Evolutionary conservation across 2,888 invertebrate species (phyloP).

Genomic region (Zele albiditarsus): DNA sequence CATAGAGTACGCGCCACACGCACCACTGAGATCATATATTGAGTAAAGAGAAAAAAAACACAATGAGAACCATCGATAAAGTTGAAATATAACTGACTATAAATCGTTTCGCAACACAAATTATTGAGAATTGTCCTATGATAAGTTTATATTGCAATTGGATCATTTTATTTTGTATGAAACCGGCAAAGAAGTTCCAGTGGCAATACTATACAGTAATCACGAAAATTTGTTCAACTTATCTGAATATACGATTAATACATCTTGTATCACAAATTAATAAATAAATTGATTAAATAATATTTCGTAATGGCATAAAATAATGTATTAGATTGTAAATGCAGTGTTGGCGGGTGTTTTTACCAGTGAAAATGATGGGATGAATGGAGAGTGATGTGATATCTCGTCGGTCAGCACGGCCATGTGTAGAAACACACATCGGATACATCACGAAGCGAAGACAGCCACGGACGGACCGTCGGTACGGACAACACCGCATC

Average conservation of each 20-base stretch:
- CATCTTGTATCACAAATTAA: neutral
- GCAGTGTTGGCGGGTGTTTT: constrained; percentile 43
- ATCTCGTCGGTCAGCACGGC: constrained; percentile 64
- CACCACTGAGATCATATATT: constrained; percentile 27
- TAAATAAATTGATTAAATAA: constrained; percentile 1
- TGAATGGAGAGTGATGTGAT: constrained; percentile 60
- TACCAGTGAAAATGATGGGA: constrained; percentile 62
- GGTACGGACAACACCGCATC: constrained; percentile 63
- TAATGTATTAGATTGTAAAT: constrained; percentile 18
- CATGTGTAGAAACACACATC: constrained; percentile 71
- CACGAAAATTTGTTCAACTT: neutral
- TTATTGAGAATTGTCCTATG: neutral
- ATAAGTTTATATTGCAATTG: neutral
- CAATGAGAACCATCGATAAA: neutral
- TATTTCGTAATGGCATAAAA: neutral
- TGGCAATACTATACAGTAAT: neutral
- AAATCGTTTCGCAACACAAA: neutral
- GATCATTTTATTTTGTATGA: neutral
- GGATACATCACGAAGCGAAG: constrained; percentile 66
- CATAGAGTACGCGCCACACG: constrained; percentile 38
- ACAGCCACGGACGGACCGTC: constrained; percentile 66
- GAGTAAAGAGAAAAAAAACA: neutral
- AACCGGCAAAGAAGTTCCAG: constrained; percentile 6
- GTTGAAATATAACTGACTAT: neutral
- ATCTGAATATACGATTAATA: neutral